Evolutionary conservation across 2,113 vertebrate species (phyloP).

Genomic region (Mormoops blainvillei): DNA sequence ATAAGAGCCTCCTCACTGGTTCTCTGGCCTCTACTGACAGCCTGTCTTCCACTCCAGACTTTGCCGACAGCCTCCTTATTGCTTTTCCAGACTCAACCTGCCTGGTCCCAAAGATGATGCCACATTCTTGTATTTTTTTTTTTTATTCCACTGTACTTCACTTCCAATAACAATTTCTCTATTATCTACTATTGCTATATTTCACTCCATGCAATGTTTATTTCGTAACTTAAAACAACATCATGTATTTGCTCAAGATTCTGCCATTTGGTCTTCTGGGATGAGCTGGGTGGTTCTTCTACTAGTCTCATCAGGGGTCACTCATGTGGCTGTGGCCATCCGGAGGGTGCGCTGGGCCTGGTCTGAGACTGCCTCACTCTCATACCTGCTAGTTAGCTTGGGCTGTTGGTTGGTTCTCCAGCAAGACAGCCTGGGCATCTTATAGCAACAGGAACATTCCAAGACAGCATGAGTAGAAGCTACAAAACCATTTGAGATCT

Average conservation of each 20-base stretch:
- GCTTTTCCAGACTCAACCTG: not conserved
- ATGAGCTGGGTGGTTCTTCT: not conserved
- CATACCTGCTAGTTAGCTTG: not conserved
- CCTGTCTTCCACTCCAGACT: not conserved
- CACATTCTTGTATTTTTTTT: not conserved
- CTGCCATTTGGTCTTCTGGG: not conserved
- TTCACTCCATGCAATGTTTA: not conserved
- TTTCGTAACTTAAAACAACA: not conserved
- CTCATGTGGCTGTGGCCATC: rapidly evolving
- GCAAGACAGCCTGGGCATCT: not conserved
- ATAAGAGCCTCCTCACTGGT: not conserved
- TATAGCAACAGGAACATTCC: not conserved
- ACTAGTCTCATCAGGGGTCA: not conserved
- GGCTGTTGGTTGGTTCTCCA: not conserved
- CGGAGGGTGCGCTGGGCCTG: not conserved
- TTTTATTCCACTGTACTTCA: not conserved
- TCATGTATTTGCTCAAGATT: not conserved
- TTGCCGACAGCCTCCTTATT: not conserved
- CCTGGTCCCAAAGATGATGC: not conserved
- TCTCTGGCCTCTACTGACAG: not conserved
- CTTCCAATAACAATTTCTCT: not conserved
- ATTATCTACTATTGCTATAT: not conserved
- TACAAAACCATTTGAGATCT: not conserved
- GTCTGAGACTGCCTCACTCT: not conserved
- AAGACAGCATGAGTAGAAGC: not conserved